Base-by-base conservation (phyloP, 2,888 invertebrate species). In the Epistrophe eligans region DNA sequence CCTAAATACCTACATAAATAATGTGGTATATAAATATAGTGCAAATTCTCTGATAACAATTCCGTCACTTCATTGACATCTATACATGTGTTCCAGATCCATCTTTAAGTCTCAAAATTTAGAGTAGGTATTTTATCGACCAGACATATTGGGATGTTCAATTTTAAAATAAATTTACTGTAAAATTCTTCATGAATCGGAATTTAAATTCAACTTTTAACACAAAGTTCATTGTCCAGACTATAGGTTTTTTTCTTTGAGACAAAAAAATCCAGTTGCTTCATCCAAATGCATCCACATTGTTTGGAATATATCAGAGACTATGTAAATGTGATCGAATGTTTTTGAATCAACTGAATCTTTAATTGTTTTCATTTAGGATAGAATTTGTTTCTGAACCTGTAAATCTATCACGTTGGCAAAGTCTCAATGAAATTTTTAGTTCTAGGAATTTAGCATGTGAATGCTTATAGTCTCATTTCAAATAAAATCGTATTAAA, bases 191-290 rank as follows among this genome's bases (percentile, higher is more conserved):
- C 32, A 32, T 28, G 9, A 4, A 57, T 35, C 10, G 35, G 28
- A 24, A 57, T 35, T 58, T 38, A 19, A 38, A 17, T 58, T 58
- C 7, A 58, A 58, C n/a, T 35, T 35, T 35, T 2, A 35, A 35
- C 35, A 58, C 58, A 58, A 35, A 58, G 58, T 58, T 58, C 58
- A 58, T 38, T 58, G 58, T 58, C 58, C 58, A 58, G 58, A 38
- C 58, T 32, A n/a, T n/a, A n/a, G n/a, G n/a, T n/a, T n/a, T n/a
- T n/a, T n/a, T n/a, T n/a, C n/a, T n/a, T n/a, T n/a, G n/a, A n/a
- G n/a, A n/a, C 24, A 24, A 24, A 24, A 24, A 24, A 24, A 24
- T 3, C 24, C 24, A 24, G 3, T 1, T 24, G 24, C 24, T 24
- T 3, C 24, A 24, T 24, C 35, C 7, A 35, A 35, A 35, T 58